These are phyloP conservation scores for Epistrophe eligans DNA, from an alignment of 2,888 invertebrate species.

Conservation along the genomic window DNA sequence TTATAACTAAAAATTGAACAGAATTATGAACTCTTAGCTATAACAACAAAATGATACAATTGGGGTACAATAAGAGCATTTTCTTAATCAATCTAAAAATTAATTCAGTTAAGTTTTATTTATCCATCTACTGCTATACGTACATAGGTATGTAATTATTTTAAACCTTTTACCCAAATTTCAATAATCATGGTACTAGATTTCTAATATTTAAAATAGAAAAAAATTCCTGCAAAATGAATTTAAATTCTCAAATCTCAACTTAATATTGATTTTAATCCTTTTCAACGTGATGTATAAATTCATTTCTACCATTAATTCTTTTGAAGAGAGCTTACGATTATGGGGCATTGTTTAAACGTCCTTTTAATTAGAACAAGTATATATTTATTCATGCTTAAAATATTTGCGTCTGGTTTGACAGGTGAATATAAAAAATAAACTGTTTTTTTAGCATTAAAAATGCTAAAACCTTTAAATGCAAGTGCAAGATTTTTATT, in stretches of 20 bases:
- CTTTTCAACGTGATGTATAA: neutral
- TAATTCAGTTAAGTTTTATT: too few species aligned
- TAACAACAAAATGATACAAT: too few species aligned
- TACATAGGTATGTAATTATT: too few species aligned
- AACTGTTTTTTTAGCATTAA: neutral
- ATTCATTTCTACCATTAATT: neutral
- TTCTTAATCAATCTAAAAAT: too few species aligned
- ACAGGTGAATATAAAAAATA: neutral
- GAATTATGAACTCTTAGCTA: too few species aligned
- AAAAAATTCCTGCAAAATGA: too few species aligned
- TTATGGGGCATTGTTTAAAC: neutral
- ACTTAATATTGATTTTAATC: neutral
- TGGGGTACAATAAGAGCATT: too few species aligned
- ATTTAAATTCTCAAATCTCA: neutral
- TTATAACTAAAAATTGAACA: too few species aligned
- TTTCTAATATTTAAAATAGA: too few species aligned
- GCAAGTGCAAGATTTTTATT: neutral
- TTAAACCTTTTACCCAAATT: too few species aligned
- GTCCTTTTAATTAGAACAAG: conserved; percentile 1
- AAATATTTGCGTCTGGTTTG: neutral
- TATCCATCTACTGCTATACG: too few species aligned
- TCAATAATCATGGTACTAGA: too few species aligned
- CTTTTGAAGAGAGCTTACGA: neutral
- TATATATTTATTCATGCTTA: conserved; percentile 10
- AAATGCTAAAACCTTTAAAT: neutral